Evolutionary conservation across 2,888 invertebrate genomes (phyloP).

Genomic region (Stomorhina lunata): DNA sequence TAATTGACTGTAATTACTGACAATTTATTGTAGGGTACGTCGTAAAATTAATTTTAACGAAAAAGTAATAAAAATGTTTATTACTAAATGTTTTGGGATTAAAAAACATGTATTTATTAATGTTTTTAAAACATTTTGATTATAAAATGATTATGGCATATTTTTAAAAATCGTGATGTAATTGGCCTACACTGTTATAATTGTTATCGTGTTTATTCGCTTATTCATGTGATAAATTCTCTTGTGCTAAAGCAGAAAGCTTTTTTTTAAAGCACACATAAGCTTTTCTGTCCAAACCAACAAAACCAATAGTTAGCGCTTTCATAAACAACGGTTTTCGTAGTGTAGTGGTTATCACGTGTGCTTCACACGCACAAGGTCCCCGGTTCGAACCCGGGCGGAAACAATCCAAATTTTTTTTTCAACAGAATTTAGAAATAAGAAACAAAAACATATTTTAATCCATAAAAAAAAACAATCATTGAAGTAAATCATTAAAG

Average conservation of each 20-base stretch:
- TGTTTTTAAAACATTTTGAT: not conserved
- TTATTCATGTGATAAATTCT: not conserved
- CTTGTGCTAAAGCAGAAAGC: not conserved
- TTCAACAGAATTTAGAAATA: not conserved
- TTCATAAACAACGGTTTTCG: slow-evolving; percentile 49
- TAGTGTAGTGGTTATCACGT: slow-evolving; percentile 69
- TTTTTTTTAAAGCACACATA: slow-evolving; percentile 8
- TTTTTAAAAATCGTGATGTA: not conserved
- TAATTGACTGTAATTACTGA: slow-evolving; percentile 25
- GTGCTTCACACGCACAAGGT: slow-evolving; percentile 69
- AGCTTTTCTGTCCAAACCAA: not conserved
- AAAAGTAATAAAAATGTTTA: not conserved
- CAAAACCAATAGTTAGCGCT: not conserved
- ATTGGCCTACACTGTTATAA: slow-evolving; percentile 5
- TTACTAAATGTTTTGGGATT: not conserved
- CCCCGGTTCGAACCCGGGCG: slow-evolving; percentile 75
- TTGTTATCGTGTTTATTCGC: not conserved
- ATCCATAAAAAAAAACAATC: no score
- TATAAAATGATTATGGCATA: no score
- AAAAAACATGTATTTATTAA: not conserved
- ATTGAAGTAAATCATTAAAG: no score
- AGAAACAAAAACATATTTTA: no score
- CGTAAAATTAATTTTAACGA: not conserved
- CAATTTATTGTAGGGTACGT: not conserved
- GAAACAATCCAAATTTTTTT: slow-evolving; percentile 68